Evolutionary conservation across 2,888 invertebrate genomes (phyloP), one percentile per base, ranked within the genome.

Genomic region (Horisme vitalbata): DNA sequence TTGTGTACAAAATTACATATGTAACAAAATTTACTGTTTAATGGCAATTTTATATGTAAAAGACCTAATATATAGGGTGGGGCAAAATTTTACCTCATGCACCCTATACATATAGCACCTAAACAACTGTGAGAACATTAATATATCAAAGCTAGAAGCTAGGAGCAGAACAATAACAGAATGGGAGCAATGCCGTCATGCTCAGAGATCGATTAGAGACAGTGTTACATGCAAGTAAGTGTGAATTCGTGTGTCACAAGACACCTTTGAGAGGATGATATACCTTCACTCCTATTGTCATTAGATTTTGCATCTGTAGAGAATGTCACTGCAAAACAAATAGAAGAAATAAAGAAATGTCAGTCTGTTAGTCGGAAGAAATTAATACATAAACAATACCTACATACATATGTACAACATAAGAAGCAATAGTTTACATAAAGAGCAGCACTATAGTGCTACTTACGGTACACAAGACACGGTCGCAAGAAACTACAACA

Each of bases 321-420:
- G 75, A 88, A 88, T 61, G 83, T 86, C 75, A 88, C 86, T 71
- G 83, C 81, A 87, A 74, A 71, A 71, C 70, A 79, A 78, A 75
- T 65, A 68, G 51, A 63, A 58, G 46, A n/a, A n/a, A n/a, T n/a
- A n/a, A n/a, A 61, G 35, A 57, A 9, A 43, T 45, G 63, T 67
- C 67, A 65, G 61, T 63, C 60, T 10, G 64, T 63, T 58, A 54
- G 68, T 63, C 54, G 26, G 14, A 34, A 41, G 31, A 36, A 35
- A 28, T 36, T 15, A 36, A 48, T 32, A 46, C 43, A 48, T 37
- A 49, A 8, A 12, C 24, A 36, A 26, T 3, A 5, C 31, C 20
- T 5, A 14, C 8, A 8, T 8, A 30, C 12, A 15, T 9, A 30
- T 13, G n/a, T 1, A 12, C 11, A 7, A 28, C 1, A 9, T 10